Conservation (phyloP, 2,797 vertebrate genomes). For the Clarias fuscus region DNA sequence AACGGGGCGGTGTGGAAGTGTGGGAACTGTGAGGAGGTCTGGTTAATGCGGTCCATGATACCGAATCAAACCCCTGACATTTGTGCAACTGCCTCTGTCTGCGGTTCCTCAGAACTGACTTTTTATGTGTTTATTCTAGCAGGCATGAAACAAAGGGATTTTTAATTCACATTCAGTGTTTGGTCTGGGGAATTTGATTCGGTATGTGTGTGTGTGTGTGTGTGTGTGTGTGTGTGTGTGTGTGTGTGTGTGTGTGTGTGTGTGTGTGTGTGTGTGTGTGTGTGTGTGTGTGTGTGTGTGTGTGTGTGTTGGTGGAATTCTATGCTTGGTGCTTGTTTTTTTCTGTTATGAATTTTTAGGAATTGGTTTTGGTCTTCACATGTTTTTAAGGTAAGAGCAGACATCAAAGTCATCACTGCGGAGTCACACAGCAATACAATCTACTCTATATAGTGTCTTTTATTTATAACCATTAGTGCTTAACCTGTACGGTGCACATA, state of each 20-base stretch:
- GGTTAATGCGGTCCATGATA: slow-evolving; percentile 64
- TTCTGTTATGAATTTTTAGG: slow-evolving; percentile 46
- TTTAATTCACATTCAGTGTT: slow-evolving; percentile 58
- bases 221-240: slow-evolving; percentile 38
- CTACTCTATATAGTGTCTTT: not conserved
- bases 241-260: too few relatives aligned
- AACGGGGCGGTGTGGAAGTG: slow-evolving; percentile 55
- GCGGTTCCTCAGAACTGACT: slow-evolving; percentile 68
- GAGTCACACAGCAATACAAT: not conserved
- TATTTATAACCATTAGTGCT: not conserved
- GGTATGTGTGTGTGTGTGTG: slow-evolving; percentile 20
- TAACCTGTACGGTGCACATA: not conserved
- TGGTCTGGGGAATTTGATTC: slow-evolving; percentile 23
- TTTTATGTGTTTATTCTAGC: slow-evolving; percentile 63
- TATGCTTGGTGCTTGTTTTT: slow-evolving; percentile 13
- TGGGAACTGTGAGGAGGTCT: slow-evolving; percentile 63
- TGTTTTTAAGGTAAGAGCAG: not conserved
- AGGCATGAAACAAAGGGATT: slow-evolving; percentile 59
- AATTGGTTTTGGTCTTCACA: not conserved
- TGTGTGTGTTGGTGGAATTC: not conserved
- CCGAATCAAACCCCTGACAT: slow-evolving; percentile 59
- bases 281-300: too few relatives aligned
- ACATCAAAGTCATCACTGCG: not conserved
- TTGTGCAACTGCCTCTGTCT: slow-evolving; percentile 62
- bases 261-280: slow-evolving; percentile 37